These are phyloP conservation scores for Meloe dianella DNA, from an alignment of 2,888 invertebrate species.

Conservation along the genomic window DNA sequence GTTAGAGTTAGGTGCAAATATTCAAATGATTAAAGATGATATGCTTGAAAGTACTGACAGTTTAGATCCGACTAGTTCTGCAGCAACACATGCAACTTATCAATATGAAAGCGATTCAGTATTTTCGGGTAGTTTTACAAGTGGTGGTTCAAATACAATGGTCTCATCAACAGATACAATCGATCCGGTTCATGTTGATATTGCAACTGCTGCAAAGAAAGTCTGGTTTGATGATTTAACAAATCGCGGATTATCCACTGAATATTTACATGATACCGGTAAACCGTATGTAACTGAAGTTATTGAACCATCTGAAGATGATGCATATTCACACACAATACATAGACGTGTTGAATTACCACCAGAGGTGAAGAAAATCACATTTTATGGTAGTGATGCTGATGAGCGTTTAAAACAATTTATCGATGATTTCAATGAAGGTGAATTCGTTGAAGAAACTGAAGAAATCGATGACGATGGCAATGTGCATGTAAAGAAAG, in stretches of 20 bases:
- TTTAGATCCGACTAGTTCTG: slow-evolving; percentile 78
- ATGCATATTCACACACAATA: slow-evolving; percentile 59
- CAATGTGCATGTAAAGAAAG: slow-evolving; percentile 62
- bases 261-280: slow-evolving; percentile 51
- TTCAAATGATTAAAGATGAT: slow-evolving; percentile 58
- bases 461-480: slow-evolving; percentile 63
- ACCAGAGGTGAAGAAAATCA: slow-evolving; percentile 62
- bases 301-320: slow-evolving; percentile 59
- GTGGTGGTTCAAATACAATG: slow-evolving; percentile 83
- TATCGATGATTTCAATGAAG: slow-evolving; percentile 62
- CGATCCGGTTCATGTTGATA: slow-evolving; percentile 64
- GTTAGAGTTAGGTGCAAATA: slow-evolving; percentile 55
- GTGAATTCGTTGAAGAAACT: slow-evolving; percentile 62
- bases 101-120: slow-evolving; percentile 85
- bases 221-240: slow-evolving; percentile 61
- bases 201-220: slow-evolving; percentile 57
- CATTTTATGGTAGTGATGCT: slow-evolving; percentile 63
- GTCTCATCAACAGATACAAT: slow-evolving; percentile 78
- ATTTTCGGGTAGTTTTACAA: slow-evolving; percentile 85
- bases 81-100: slow-evolving; percentile 82
- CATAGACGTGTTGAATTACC: slow-evolving; percentile 62
- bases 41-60: slow-evolving; percentile 75
- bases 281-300: slow-evolving; percentile 62
- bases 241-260: slow-evolving; percentile 44
- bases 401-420: slow-evolving; percentile 61